Evolutionary conservation across 2,113 vertebrate species (phyloP).

Genomic region (Laticauda colubrina): DNA sequence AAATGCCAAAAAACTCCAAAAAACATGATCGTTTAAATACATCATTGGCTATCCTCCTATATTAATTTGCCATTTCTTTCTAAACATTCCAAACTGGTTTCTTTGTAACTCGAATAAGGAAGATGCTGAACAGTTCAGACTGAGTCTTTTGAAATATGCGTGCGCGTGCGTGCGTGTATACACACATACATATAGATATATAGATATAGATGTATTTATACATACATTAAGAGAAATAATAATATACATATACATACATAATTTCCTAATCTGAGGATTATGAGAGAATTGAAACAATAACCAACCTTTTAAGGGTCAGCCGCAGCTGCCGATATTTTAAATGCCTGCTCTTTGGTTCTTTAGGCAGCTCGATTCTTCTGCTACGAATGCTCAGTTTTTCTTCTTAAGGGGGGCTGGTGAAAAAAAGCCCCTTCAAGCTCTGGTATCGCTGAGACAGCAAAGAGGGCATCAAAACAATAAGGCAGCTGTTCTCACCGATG

Average conservation of each 20-base stretch:
- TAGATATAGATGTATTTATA: fast-evolving
- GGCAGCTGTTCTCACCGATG: conserved; percentile 56
- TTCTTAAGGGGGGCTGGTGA: conserved; percentile 32
- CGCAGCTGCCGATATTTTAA: conserved; percentile 55
- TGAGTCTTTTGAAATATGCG: conserved; percentile 22
- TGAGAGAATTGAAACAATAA: conserved; percentile 59
- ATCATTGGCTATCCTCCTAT: conserved; percentile 20
- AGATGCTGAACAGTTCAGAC: conserved; percentile 14
- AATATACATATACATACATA: neutral
- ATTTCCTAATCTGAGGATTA: conserved; percentile 71
- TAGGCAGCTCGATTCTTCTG: conserved; percentile 25
- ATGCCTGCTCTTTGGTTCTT: conserved; percentile 33
- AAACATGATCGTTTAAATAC: neutral
- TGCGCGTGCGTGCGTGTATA: fast-evolving
- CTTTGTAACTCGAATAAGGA: conserved; percentile 35
- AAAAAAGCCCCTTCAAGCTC: conserved; percentile 54
- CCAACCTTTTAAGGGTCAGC: conserved; percentile 47
- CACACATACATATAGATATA: too few species aligned
- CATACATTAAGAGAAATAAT: too few species aligned
- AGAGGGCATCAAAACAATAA: conserved; percentile 74
- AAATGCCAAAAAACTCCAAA: neutral
- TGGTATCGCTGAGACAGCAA: conserved; percentile 69
- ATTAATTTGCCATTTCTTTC: conserved; percentile 48
- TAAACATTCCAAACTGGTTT: conserved; percentile 32
- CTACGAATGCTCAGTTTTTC: conserved; percentile 53